A percentile compares a stretch with the other conserved stretches of the same genome.
Evolutionary conservation across 1,140 invertebrate species (phyloP).

Genomic region (Harpegnathos saltator): DNA sequence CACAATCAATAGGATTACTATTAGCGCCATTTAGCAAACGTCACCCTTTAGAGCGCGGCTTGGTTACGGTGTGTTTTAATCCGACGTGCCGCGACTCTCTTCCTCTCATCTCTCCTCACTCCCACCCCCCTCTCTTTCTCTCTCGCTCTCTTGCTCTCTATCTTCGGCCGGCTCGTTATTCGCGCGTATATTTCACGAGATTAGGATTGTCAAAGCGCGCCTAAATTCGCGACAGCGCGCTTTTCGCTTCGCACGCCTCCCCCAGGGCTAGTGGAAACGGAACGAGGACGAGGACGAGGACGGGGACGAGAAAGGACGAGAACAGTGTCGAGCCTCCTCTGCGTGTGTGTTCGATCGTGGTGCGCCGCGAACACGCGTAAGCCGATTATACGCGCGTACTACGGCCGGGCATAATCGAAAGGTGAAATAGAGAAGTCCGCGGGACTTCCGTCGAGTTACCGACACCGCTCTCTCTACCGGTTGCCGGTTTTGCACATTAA

Average conservation of each 20-base stretch:
- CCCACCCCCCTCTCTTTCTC: not conserved
- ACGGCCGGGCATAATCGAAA: constrained; percentile 34
- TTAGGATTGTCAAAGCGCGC: constrained; percentile 69
- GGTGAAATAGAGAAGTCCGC: constrained; percentile 49
- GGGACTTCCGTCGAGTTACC: constrained; percentile 17
- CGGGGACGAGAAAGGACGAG: not conserved
- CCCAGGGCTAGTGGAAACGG: not conserved
- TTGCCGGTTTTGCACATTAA: constrained; percentile 19
- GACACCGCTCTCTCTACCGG: not conserved
- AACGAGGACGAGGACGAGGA: no score
- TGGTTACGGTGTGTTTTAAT: constrained; percentile 61
- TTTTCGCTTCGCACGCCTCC: constrained; percentile 38
- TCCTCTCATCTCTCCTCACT: not conserved
- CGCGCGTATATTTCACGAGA: constrained; percentile 69
- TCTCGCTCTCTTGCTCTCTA: not conserved
- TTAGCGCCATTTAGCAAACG: constrained; percentile 66
- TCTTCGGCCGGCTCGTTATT: constrained; percentile 55
- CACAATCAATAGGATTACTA: constrained; percentile 67
- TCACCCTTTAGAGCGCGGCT: constrained; percentile 32
- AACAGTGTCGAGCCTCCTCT: constrained; percentile 8
- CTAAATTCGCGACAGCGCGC: constrained; percentile 58
- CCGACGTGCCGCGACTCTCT: constrained; percentile 18
- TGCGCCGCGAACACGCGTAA: constrained; percentile 57
- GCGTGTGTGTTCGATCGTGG: constrained; percentile 25
- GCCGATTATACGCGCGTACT: constrained; percentile 64